phyloP scores from a whole-genome alignment of 2,888 invertebrate species.

The Brachypalpus laphriformis region DNA sequence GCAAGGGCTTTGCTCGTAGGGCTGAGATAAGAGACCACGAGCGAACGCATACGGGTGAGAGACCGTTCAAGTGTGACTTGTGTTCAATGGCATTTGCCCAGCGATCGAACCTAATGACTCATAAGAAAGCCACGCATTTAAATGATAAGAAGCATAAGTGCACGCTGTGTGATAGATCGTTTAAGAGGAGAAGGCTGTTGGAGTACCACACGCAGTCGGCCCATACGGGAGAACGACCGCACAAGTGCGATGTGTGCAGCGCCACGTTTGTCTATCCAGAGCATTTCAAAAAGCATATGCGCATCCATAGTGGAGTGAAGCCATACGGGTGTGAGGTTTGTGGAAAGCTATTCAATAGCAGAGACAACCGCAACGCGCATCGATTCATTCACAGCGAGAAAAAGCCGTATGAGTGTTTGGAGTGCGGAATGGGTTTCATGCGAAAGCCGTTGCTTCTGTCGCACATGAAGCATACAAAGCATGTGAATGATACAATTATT shows the following conservation, averaged over 20 bases:
- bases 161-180: slow-evolving; percentile 88
- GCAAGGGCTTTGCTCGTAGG: slow-evolving; percentile 89
- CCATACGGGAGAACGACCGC: slow-evolving; percentile 91
- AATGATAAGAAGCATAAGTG: slow-evolving; percentile 88
- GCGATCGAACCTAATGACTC: slow-evolving; percentile 91
- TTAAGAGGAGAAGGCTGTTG: slow-evolving; percentile 87
- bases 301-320: slow-evolving; percentile 91
- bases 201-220: slow-evolving; percentile 92
- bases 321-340: slow-evolving; percentile 91
- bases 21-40: slow-evolving; percentile 92
- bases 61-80: slow-evolving; percentile 90
- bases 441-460: slow-evolving; percentile 90
- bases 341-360: slow-evolving; percentile 92
- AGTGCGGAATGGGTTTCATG: slow-evolving; percentile 93
- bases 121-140: slow-evolving; percentile 90
- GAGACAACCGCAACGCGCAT: slow-evolving; percentile 93
- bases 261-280: slow-evolving; percentile 93
- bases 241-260: slow-evolving; percentile 88
- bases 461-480: slow-evolving; percentile 86
- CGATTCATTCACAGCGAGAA: slow-evolving; percentile 93
- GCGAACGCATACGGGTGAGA: slow-evolving; percentile 91
- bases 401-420: slow-evolving; percentile 92
- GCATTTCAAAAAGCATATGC: slow-evolving; percentile 89
- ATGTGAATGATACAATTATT: slow-evolving; percentile 91
- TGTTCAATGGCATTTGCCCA: slow-evolving; percentile 92